phyloP scores from a whole-genome alignment of 2,888 invertebrate genomes.

The Drymonia ruficornis region DNA sequence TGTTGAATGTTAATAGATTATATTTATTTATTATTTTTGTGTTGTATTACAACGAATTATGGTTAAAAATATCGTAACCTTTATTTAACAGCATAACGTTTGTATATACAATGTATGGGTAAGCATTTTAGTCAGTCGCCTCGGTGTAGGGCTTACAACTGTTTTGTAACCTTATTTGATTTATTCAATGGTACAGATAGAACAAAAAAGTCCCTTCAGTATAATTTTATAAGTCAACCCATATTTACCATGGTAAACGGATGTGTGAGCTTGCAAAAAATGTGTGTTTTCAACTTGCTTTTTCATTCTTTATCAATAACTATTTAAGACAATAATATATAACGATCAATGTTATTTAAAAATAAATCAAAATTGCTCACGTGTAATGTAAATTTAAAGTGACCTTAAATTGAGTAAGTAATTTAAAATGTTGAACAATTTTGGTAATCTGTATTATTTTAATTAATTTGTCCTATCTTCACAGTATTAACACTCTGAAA shows the following conservation, averaged over 20 bases:
- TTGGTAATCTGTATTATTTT: neutral
- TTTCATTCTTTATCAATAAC: conserved; percentile 19
- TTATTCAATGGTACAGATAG: neutral
- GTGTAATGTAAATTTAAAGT: conserved; percentile 44
- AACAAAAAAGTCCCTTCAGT: neutral
- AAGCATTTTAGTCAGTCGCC: conserved; percentile 50
- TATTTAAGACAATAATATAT: conserved; percentile 39
- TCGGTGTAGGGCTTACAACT: conserved; percentile 45
- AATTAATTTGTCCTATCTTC: neutral
- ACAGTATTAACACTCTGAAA: neutral
- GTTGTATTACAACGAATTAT: conserved; percentile 76
- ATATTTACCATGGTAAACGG: neutral
- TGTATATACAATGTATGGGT: conserved; percentile 60
- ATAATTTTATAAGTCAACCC: neutral
- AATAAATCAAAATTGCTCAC: conserved; percentile 54
- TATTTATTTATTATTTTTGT: conserved; percentile 74
- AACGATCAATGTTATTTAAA: conserved; percentile 27
- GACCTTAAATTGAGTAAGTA: conserved; percentile 49
- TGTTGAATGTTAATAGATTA: conserved; percentile 79
- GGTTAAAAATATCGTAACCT: conserved; percentile 52
- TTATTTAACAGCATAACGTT: conserved; percentile 46
- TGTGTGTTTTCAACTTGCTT: conserved; percentile 23
- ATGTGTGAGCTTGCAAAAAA: neutral
- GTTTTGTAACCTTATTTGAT: conserved; percentile 29
- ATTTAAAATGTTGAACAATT: conserved; percentile 31